Percentiles rank a stretch among this genome's conserved stretches.
Conservation (phyloP, 2,113 vertebrate genomes). For the Chaenogobius annularis region DNA sequence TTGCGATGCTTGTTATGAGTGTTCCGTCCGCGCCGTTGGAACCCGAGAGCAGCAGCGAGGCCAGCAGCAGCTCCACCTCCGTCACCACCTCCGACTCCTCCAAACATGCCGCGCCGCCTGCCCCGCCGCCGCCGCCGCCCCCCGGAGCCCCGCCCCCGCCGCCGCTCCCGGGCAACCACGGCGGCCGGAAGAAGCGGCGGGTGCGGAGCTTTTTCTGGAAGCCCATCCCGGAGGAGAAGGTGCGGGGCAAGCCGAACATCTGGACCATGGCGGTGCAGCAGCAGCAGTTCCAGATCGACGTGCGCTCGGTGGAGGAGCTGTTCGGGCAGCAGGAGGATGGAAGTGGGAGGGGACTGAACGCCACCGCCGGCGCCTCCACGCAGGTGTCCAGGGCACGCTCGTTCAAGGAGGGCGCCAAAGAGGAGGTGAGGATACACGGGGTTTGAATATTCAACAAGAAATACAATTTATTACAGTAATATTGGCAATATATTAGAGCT, state of each 20-base stretch:
- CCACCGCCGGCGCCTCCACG: background rate
- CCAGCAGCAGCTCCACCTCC: constrained; percentile 65
- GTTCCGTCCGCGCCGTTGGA: constrained; percentile 84
- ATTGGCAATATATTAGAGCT: no score
- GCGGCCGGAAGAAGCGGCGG: constrained; percentile 83
- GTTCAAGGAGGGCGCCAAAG: constrained; percentile 85
- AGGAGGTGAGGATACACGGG: constrained; percentile 86
- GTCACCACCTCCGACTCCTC: constrained; percentile 56
- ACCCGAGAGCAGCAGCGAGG: constrained; percentile 79
- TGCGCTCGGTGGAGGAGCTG: constrained; percentile 91
- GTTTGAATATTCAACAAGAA: no score
- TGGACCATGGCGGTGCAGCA: constrained; percentile 90
- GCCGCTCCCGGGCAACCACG: constrained; percentile 70
- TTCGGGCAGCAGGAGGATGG: constrained; percentile 92
- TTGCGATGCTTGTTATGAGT: constrained; percentile 93
- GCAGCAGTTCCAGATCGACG: constrained; percentile 91
- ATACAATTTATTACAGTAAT: no score
- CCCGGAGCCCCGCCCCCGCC: constrained; percentile 75
- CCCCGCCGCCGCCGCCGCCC: constrained; percentile 51
- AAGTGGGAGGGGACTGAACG: constrained; percentile 14
- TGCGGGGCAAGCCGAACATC: constrained; percentile 92
- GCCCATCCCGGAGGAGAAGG: constrained; percentile 95
- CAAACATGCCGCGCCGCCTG: constrained; percentile 34
- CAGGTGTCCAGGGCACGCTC: constrained; percentile 74
- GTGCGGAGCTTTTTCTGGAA: constrained; percentile 98